Base-by-base conservation (phyloP, 2,888 invertebrate genomes). In the Euproctis similis region DNA sequence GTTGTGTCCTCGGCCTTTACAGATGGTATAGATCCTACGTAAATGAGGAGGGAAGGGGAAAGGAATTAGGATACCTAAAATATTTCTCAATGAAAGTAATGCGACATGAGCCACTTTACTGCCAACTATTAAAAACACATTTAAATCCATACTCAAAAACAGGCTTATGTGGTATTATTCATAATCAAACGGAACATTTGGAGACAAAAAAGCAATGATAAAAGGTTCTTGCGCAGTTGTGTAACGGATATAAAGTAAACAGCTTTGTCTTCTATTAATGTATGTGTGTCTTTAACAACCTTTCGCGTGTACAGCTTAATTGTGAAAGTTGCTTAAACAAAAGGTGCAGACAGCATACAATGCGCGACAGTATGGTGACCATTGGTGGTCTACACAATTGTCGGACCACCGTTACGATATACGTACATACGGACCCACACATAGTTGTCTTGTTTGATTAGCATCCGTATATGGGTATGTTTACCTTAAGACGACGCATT, bases 261-360 rank as follows among this genome's bases (percentile, higher is more conserved):
- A 36, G 24, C 32, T 39, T 45, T 39, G 39, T 39, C 38, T 37
- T 30, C 34, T 23, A 38, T 32, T 28, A 32, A 34, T 26, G 29
- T 31, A 39, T 34, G 37, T 30, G 38, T 34, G 30, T 38, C 33
- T 31, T 30, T 28, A 36, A 28, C 39, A 34, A 36, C 41, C 51
- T 48, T 65, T 67, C 63, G 61, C 73, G 54, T 57, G 46, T 40
- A 50, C 48, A 36, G 61, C 69, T 65, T 78, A 78, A 77, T 77
- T 78, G 73, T 68, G 78, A 80, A 78, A 78, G 78, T 67, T 65
- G 43, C 59, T 56, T 65, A 71, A 75, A 78, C 75, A 74, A 72
- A 71, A 67, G 68, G 48, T 36, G 30, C n/a, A 36, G 41, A 41
- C 43, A 48, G 40, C 40, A 28, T 50, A 61, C 57, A 59, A 50